Percentiles rank a stretch among this genome's conserved stretches.
Evolutionary conservation across 2,113 vertebrate species (phyloP).

Genomic region (Rhizomys pruinosus): DNA sequence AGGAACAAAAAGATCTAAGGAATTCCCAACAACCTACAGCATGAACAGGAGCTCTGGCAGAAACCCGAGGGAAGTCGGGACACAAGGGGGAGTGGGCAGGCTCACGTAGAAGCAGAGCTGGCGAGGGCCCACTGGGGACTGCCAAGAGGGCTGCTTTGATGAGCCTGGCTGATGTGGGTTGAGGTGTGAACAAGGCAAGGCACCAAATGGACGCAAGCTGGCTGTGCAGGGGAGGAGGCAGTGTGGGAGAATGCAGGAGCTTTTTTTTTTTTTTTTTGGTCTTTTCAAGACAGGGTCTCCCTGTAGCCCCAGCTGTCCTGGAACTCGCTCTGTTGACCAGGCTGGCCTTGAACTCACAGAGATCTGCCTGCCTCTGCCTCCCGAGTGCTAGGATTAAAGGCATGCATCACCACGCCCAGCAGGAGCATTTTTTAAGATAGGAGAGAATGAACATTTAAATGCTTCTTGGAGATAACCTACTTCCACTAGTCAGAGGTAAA

Average conservation of each 20-base stretch:
- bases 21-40: neutral
- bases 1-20: neutral
- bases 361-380: too few relatives aligned
- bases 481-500: slow-evolving; percentile 32
- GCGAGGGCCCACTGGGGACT: neutral
- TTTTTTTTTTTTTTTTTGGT: too few relatives aligned
- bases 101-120: neutral
- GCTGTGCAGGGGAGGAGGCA: neutral
- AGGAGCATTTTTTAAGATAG: neutral
- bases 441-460: slow-evolving; percentile 17
- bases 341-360: too few relatives aligned
- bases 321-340: too few relatives aligned
- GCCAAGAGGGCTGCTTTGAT: neutral
- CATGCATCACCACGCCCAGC: too few relatives aligned
- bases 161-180: neutral
- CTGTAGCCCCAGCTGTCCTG: too few relatives aligned
- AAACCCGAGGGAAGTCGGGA: neutral
- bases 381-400: too few relatives aligned
- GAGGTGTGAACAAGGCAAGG: neutral
- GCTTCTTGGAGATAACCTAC: slow-evolving; percentile 30
- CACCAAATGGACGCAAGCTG: neutral
- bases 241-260: neutral
- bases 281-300: too few relatives aligned
- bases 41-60: neutral
- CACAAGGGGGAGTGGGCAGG: neutral